These are phyloP conservation scores for Diarsia dahlii DNA, from an alignment of 2,888 invertebrate species.

Conservation along the genomic window DNA sequence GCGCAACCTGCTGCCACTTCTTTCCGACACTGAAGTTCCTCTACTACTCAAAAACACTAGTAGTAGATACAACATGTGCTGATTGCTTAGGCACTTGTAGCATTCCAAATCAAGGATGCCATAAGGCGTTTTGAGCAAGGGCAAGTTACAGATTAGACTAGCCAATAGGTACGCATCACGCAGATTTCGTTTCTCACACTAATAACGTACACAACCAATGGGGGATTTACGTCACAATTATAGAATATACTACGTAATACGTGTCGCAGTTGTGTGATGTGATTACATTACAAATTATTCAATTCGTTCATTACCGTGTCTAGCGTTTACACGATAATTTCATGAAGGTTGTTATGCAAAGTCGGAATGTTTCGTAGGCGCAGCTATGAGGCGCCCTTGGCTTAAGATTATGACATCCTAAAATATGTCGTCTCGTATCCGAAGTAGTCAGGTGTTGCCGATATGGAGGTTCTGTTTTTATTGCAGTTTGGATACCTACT, in stretches of 20 bases:
- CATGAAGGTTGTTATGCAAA: conserved; percentile 72
- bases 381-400: conserved; percentile 69
- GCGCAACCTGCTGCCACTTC: conserved; percentile 37
- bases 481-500: conserved; percentile 36
- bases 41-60: no score
- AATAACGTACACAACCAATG: conserved; percentile 21
- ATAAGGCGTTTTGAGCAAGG: conserved; percentile 48
- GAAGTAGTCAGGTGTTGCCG: conserved; percentile 53
- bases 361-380: conserved; percentile 65
- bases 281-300: conserved; percentile 67
- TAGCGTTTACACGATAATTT: conserved; percentile 62
- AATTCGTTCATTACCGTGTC: conserved; percentile 59
- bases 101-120: conserved; percentile 57
- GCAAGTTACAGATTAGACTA: conserved; percentile 47
- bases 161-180: conserved; percentile 51
- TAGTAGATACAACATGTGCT: conserved; percentile 48
- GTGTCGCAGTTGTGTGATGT: conserved; percentile 46
- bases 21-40: no score
- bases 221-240: conserved; percentile 46
- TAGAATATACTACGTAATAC: conserved; percentile 47
- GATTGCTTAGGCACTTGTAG: conserved; percentile 53
- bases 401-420: conserved; percentile 63
- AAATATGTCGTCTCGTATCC: conserved; percentile 54
- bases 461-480: conserved; percentile 56
- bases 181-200: conserved; percentile 44